These are phyloP conservation scores for Candidula unifasciata DNA, from an alignment of 2,888 invertebrate species.

Conservation along the genomic window DNA sequence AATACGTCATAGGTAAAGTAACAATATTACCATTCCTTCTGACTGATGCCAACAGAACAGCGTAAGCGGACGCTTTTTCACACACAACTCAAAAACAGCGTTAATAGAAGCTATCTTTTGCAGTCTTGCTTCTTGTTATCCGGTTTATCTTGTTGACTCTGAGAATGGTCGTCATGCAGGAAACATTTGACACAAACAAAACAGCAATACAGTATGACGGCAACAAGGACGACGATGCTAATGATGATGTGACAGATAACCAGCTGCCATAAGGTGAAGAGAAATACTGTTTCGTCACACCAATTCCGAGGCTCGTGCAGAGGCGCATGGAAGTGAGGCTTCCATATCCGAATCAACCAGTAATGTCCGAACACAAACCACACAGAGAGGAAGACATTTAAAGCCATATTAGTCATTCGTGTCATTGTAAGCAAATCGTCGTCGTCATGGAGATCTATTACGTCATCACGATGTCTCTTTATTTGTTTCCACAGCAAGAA, in stretches of 20 bases:
- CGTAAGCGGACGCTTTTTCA: too few relatives aligned
- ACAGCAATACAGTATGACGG: conserved; percentile 59
- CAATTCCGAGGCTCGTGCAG: conserved; percentile 87
- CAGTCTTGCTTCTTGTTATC: neutral
- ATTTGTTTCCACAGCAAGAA: conserved; percentile 84
- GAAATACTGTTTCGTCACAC: conserved; percentile 88
- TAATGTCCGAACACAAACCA: conserved; percentile 89
- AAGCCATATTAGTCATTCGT: conserved; percentile 83
- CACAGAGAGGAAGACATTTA: conserved; percentile 84
- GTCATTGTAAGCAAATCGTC: conserved; percentile 80
- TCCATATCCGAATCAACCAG: conserved; percentile 87
- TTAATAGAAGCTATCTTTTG: conserved; percentile 6
- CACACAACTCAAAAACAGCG: too few relatives aligned
- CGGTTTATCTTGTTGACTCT: neutral
- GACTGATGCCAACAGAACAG: too few relatives aligned
- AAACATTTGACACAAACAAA: conserved; percentile 59
- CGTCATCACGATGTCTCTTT: conserved; percentile 79
- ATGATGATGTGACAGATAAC: conserved; percentile 84
- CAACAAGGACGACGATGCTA: conserved; percentile 57
- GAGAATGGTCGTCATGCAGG: conserved; percentile 16
- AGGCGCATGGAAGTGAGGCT: conserved; percentile 86
- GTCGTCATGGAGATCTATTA: conserved; percentile 69
- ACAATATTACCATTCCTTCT: too few relatives aligned
- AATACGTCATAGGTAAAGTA: too few relatives aligned
- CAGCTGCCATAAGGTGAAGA: conserved; percentile 86